phyloP scores from a whole-genome alignment of 2,888 invertebrate genomes.

The Nymphalis c-album region DNA sequence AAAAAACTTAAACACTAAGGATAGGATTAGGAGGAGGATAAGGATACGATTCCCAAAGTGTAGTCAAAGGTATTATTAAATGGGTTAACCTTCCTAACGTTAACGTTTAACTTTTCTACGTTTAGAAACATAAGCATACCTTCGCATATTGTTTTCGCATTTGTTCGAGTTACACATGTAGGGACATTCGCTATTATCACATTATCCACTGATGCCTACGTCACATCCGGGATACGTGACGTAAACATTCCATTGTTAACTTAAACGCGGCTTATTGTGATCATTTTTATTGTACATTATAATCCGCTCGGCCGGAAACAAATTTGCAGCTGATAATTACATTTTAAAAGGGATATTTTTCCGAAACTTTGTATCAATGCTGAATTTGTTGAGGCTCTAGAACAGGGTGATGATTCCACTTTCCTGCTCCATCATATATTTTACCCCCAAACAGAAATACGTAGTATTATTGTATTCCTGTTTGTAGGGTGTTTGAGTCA shows the following conservation, averaged over 20 bases:
- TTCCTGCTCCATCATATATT: too few relatives aligned
- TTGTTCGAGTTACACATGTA: not conserved
- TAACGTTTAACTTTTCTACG: too few relatives aligned
- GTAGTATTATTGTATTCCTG: too few relatives aligned
- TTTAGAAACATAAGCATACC: not conserved
- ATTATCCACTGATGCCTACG: constrained; percentile 3
- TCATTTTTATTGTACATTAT: not conserved
- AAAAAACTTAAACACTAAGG: too few relatives aligned
- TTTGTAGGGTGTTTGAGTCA: too few relatives aligned
- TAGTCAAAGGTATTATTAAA: too few relatives aligned
- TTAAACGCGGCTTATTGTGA: constrained; percentile 6
- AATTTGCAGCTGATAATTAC: not conserved
- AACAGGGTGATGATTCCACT: too few relatives aligned
- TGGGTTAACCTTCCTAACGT: too few relatives aligned
- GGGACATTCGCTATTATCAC: constrained; percentile 2
- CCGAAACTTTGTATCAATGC: not conserved
- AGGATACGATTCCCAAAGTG: too few relatives aligned
- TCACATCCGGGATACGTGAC: constrained; percentile 11
- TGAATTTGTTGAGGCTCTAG: too few relatives aligned
- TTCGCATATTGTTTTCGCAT: not conserved
- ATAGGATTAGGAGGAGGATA: too few relatives aligned
- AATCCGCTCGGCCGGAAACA: not conserved
- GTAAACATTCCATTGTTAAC: constrained; percentile 11
- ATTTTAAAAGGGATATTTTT: not conserved
- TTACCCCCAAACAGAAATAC: too few relatives aligned